phyloP scores from a whole-genome alignment of 2,797 vertebrate genomes.

The Peromyscus melanophrys region DNA sequence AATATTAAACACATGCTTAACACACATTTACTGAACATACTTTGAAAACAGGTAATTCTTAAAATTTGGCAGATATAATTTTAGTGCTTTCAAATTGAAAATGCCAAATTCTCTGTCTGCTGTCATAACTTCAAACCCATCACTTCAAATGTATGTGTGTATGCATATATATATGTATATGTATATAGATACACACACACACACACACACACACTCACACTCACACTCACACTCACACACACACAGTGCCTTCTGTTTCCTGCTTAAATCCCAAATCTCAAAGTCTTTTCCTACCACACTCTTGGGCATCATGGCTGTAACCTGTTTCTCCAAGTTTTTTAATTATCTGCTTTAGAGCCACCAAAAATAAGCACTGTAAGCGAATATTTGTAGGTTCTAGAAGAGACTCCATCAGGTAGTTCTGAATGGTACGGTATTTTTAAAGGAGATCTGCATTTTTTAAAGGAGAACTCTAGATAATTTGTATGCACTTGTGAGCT shows the following conservation, averaged over 20 bases:
- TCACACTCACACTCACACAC: no score
- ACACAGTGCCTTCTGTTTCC: background rate
- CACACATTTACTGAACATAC: background rate
- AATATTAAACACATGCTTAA: background rate
- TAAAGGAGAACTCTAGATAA: slow-evolving; percentile 63
- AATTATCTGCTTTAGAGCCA: background rate
- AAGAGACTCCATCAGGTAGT: background rate
- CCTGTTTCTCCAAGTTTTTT: background rate
- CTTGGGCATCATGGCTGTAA: background rate
- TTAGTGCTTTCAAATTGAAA: background rate
- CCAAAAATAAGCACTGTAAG: background rate
- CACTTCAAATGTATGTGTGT: background rate
- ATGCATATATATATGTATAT: no score
- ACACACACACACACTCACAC: no score
- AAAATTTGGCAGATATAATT: background rate
- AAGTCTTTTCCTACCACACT: background rate
- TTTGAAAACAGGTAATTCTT: background rate
- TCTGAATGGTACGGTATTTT: background rate
- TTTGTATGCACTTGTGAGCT: background rate
- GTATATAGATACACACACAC: no score
- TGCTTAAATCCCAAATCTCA: background rate
- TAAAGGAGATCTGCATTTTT: background rate
- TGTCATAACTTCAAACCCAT: background rate
- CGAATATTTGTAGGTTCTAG: background rate
- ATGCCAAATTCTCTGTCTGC: background rate